Conservation (phyloP, 1,140 invertebrate genomes). For the Aphidius gifuensis region DNA sequence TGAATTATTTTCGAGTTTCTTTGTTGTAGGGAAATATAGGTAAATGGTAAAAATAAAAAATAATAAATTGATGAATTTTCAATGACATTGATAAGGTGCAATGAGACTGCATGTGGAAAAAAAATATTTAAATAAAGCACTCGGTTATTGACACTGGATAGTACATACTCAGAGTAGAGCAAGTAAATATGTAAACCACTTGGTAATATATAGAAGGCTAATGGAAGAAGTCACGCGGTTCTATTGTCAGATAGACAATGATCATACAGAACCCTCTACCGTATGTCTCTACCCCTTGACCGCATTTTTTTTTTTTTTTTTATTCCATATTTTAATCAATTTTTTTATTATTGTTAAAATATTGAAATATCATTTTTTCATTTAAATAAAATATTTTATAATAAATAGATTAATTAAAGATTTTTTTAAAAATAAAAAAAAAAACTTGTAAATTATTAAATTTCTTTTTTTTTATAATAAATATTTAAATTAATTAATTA, state of each 20-base stretch:
- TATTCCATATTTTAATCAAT: not conserved
- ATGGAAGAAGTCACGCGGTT: conserved; percentile 50
- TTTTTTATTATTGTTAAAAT: not conserved
- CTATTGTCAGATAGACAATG: conserved; percentile 43
- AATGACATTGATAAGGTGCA: too few species aligned
- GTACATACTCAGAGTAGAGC: conserved; percentile 29
- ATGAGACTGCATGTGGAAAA: too few species aligned
- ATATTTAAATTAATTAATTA: too few species aligned
- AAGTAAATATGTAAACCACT: conserved; percentile 28
- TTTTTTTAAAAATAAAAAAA: too few species aligned
- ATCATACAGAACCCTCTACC: conserved; percentile 5
- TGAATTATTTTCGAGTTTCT: too few species aligned
- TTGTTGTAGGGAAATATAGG: too few species aligned
- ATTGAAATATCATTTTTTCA: not conserved
- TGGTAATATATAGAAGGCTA: conserved; percentile 35
- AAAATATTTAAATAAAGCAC: not conserved
- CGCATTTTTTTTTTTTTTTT: too few species aligned
- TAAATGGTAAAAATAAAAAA: too few species aligned
- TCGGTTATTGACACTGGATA: conserved; percentile 33
- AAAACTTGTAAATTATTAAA: too few species aligned
- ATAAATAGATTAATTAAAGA: not conserved
- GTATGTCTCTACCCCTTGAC: not conserved
- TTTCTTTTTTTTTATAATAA: too few species aligned
- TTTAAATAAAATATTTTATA: not conserved
- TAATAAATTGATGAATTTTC: too few species aligned